Evolutionary conservation across 2,888 invertebrate species (phyloP).

Genomic region (Oscheius sp.): DNA sequence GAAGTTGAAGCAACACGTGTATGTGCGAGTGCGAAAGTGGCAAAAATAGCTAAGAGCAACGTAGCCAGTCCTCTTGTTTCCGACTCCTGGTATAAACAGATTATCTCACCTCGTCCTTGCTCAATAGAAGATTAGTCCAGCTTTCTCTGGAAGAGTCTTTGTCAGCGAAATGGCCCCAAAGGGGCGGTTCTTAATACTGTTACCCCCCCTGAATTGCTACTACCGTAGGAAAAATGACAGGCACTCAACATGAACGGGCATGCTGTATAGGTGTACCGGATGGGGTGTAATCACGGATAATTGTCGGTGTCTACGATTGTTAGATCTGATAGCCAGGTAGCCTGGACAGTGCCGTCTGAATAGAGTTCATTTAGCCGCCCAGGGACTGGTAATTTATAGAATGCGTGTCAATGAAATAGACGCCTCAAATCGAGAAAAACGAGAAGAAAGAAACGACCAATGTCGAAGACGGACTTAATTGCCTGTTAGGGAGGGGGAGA

Average conservation of each 20-base stretch:
- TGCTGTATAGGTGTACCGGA: not conserved
- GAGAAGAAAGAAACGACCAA: not conserved
- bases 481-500: slow-evolving; percentile 13
- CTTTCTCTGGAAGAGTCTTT: not conserved
- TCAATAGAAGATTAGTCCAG: slow-evolving; percentile 5
- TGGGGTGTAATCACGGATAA: slow-evolving; percentile 23
- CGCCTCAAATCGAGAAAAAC: too few species aligned
- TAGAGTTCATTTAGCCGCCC: slow-evolving; percentile 2
- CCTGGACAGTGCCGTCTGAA: not conserved
- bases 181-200: slow-evolving; percentile 2
- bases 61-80: not conserved
- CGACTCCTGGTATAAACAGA: slow-evolving; percentile 23
- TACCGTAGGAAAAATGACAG: slow-evolving; percentile 10
- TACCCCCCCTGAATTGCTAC: not conserved
- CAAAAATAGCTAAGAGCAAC: slow-evolving; percentile 3
- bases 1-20: slow-evolving; percentile 14
- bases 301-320: slow-evolving; percentile 7
- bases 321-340: not conserved
- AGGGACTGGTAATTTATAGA: not conserved
- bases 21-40: not conserved
- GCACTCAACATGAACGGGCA: not conserved
- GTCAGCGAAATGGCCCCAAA: not conserved
- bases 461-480: slow-evolving; percentile 23
- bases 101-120: slow-evolving; percentile 13
- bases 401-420: not conserved